Evolutionary conservation across 2,797 vertebrate genomes (phyloP).

Genomic region (Moxostoma hubbsi): DNA sequence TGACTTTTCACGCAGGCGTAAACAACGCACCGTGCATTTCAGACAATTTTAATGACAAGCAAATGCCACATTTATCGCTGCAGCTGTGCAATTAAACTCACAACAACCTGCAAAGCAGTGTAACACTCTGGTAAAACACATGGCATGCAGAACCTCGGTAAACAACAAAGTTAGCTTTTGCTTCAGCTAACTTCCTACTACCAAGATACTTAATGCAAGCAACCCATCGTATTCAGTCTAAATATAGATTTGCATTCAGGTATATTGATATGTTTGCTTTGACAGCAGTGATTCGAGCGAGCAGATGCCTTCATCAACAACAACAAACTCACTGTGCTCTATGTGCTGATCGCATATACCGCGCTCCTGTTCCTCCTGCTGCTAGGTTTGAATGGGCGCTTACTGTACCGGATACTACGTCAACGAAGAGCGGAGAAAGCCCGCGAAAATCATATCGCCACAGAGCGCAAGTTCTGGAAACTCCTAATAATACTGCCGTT

Average conservation of each 20-base stretch:
- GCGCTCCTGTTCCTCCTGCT: background rate
- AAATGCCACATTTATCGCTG: background rate
- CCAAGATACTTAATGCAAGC: background rate
- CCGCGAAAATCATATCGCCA: background rate
- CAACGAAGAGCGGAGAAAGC: background rate
- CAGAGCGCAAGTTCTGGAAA: too few species aligned
- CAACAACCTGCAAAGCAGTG: background rate
- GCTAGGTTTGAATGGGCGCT: slow-evolving; percentile 10
- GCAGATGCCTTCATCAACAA: background rate
- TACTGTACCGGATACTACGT: slow-evolving; percentile 16
- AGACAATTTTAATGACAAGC: background rate
- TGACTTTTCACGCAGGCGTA: too few species aligned
- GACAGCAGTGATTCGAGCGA: background rate
- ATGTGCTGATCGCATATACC: background rate
- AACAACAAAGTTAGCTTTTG: slow-evolving; percentile 10
- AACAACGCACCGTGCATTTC: too few species aligned
- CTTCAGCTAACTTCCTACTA: background rate
- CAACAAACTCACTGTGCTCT: slow-evolving; percentile 10
- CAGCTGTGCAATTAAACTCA: background rate
- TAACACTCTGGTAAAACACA: background rate
- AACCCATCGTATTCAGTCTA: background rate
- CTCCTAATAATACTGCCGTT: too few species aligned
- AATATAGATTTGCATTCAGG: background rate
- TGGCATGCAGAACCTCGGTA: background rate
- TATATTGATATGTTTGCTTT: background rate